Evolutionary conservation across 1,140 invertebrate species (phyloP), one percentile per base, ranked within the genome.

Genomic region (Holcopasites calliopsidis): DNA sequence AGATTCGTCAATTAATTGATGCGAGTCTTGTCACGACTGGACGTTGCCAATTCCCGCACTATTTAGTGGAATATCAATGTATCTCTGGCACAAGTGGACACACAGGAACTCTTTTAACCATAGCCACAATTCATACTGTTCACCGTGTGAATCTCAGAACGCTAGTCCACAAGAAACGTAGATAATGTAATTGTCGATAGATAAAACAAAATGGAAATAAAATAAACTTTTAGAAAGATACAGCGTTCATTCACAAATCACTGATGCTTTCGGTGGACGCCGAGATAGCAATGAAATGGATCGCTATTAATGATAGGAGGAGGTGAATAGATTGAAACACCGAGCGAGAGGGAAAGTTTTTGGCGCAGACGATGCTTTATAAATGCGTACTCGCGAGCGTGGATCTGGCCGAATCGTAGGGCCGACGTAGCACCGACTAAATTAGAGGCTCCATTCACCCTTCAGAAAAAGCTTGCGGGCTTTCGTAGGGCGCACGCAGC

Each of bases 401-500:
- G 1, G 72, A 64, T 42, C 40, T 11, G 38, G 13, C 40, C 77
- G 77, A 55, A 65, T 66, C 60, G 60, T 49, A 68, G 76, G 71
- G 62, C 68, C 18, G 52, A 38, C 72, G 47, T 68, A 44, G 47
- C 66, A 68, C 79, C 61, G 76, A 86, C 82, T 86, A 85, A 77
- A 50, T 77, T 74, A 44, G 58, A 69, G 57, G 38, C 55, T 81
- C 61, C 78, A 85, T 87, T 87, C 85, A 86, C 83, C 65, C 75
- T 77, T 76, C 50, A 40, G 40, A 61, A 58, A 23, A 61, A 75
- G 84, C 78, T 86, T 68, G 70, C 57, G 69, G 80, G 68, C 73
- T 84, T 85, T 85, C 76, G 77, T 47, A 78, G 76, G 71, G 82
- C 79, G 61, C 80, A 76, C 83, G 73, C 83, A 83, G 65, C 62